Evolutionary conservation across 2,888 invertebrate genomes (phyloP).

Genomic region (Oeneis ivallda): DNA sequence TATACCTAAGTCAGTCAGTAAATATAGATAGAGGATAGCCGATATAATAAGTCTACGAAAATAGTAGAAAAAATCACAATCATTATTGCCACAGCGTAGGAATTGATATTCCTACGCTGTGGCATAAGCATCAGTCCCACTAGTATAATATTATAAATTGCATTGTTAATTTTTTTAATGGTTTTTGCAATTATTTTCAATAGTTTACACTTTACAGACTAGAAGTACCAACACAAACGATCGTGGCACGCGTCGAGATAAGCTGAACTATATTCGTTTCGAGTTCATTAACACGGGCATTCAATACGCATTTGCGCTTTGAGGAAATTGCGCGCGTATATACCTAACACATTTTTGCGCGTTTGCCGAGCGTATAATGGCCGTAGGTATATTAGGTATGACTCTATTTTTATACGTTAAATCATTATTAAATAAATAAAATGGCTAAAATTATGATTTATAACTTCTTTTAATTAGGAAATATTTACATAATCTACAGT

Average conservation of each 20-base stretch:
- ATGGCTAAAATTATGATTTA: no score
- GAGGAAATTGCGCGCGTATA: slow-evolving; percentile 16
- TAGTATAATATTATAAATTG: background rate
- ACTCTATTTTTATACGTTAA: background rate
- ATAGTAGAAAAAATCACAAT: no score
- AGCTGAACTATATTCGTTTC: slow-evolving; percentile 28
- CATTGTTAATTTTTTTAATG: background rate
- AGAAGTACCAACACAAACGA: slow-evolving; percentile 7
- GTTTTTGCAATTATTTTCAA: background rate
- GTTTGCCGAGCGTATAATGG: background rate
- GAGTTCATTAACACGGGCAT: slow-evolving; percentile 33
- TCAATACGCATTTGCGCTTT: slow-evolving; percentile 17
- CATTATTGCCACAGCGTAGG: background rate
- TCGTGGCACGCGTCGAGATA: slow-evolving; percentile 25
- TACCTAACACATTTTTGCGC: slow-evolving; percentile 7
- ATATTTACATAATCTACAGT: no score
- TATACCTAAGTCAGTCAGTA: no score
- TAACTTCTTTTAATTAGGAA: no score
- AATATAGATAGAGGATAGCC: no score
- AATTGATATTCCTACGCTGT: no score
- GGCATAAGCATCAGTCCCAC: background rate
- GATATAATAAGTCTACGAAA: no score
- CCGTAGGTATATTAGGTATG: background rate
- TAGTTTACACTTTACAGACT: background rate
- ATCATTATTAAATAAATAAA: no score